Evolutionary conservation across 2,888 invertebrate species (phyloP), one percentile per base, ranked within the genome.

Genomic region (Mallateleia sp.): DNA sequence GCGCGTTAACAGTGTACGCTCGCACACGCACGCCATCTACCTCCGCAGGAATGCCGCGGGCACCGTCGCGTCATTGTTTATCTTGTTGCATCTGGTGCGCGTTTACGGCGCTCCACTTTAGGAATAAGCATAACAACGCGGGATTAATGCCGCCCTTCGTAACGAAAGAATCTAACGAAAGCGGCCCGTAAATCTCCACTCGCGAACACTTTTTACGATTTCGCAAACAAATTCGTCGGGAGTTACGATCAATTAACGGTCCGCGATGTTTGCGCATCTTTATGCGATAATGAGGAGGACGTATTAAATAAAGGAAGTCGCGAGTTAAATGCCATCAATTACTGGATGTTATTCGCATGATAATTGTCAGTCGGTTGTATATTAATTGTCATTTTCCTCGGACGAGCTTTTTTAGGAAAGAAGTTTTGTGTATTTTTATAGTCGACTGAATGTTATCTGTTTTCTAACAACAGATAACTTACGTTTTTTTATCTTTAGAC

Each of bases 11-110:
- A n/a, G n/a, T n/a, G n/a, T n/a, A n/a, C n/a, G n/a, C n/a, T n/a
- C n/a, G n/a, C n/a, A n/a, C n/a, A n/a, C n/a, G n/a, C n/a, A 38
- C 60, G 60, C 42, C 60, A 42, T 62, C 42, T 62, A 20, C 42
- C n/a, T 20, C 8, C 2, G n/a, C 15, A 64, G 25, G 72, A 56
- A 42, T 15, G 42, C 56, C 71, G 38, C 22, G 22, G 71, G 45
- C 71, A 28, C 28, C 56, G 58, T 72, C 71, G 45, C 58, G 60
- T 60, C 72, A 34, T 45, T 72, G 72, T 72, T 72, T 72, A 72
- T 72, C 60, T 72, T 72, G 58, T 45, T 60, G 47, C 72, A 72
- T 72, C 60, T 72, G 72, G 56, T 22, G 6, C 32, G 52, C 71
- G 56, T 71, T 32, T 50, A 25, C 38, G 47, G 32, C 50, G 50